Conservation (phyloP, 2,888 invertebrate genomes). For the Tromatobia lineatoria region DNA sequence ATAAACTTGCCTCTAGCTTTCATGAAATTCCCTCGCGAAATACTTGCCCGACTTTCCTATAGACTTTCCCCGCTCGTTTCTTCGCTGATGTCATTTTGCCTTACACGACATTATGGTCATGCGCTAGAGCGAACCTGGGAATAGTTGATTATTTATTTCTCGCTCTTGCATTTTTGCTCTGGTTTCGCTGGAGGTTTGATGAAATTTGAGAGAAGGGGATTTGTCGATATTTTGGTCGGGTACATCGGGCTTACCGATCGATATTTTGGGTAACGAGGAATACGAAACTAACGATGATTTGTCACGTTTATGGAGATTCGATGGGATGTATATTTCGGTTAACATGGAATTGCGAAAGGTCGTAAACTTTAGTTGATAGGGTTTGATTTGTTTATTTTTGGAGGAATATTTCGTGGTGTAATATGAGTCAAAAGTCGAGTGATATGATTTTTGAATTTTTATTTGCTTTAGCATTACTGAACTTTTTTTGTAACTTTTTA, state of each 20-base stretch:
- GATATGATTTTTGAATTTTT: too few species aligned
- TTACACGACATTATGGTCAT: not conserved
- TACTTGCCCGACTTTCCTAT: not conserved
- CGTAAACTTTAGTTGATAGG: too few species aligned
- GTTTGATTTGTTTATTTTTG: too few species aligned
- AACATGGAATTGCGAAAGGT: not conserved
- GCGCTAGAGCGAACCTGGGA: not conserved
- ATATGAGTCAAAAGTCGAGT: too few species aligned
- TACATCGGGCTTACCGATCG: not conserved
- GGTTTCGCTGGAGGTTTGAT: not conserved
- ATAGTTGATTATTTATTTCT: not conserved
- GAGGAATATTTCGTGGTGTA: too few species aligned
- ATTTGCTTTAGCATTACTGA: too few species aligned
- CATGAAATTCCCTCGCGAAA: conserved; percentile 13
- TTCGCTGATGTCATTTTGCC: not conserved
- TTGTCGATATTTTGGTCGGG: not conserved
- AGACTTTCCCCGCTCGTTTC: not conserved
- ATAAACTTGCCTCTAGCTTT: conserved; percentile 18
- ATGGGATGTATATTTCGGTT: not conserved
- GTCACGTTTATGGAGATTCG: not conserved
- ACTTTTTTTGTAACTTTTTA: too few species aligned
- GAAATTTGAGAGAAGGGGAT: not conserved
- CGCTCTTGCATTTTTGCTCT: not conserved
- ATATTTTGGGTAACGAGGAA: not conserved
- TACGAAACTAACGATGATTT: not conserved